Percentiles rank a stretch among this genome's conserved stretches.
Evolutionary conservation across 2,888 invertebrate genomes (phyloP).

Genomic region (Acleris cristana): DNA sequence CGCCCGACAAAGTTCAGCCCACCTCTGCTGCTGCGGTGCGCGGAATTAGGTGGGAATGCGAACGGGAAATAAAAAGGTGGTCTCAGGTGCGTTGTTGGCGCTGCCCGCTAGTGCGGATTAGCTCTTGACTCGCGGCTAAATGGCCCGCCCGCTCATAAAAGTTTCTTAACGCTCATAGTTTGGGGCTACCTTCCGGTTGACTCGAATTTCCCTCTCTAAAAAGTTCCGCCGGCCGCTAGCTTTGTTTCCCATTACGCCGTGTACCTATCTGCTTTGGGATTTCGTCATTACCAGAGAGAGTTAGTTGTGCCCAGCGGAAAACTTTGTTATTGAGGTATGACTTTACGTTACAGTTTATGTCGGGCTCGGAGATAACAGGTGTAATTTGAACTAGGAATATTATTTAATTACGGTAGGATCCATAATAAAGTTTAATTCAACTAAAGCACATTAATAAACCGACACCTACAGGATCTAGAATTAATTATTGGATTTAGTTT

Average conservation of each 20-base stretch:
- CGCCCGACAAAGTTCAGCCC: constrained; percentile 82
- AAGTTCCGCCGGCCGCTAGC: constrained; percentile 63
- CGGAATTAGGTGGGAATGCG: constrained; percentile 81
- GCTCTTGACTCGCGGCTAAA: constrained; percentile 79
- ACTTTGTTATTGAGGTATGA: constrained; percentile 64
- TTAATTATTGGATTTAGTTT: too few relatives aligned
- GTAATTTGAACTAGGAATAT: constrained; percentile 4
- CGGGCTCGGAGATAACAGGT: constrained; percentile 1
- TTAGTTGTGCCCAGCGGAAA: constrained; percentile 56
- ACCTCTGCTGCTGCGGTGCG: constrained; percentile 70
- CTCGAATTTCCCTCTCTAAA: constrained; percentile 69
- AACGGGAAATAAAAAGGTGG: constrained; percentile 76
- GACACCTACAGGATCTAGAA: too few relatives aligned
- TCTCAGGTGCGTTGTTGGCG: constrained; percentile 77
- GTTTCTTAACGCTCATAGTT: constrained; percentile 80
- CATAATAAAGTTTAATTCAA: too few relatives aligned
- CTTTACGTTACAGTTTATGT: constrained; percentile 38
- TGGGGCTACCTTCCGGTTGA: constrained; percentile 64
- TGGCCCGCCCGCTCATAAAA: constrained; percentile 77
- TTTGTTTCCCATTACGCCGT: constrained; percentile 61
- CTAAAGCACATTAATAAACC: too few relatives aligned
- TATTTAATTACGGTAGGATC: background rate
- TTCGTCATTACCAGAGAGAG: constrained; percentile 55
- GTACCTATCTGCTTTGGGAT: constrained; percentile 62
- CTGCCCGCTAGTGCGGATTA: constrained; percentile 66